Evolutionary conservation across 2,113 vertebrate genomes (phyloP).

Genomic region (Bambusicola thoracicus): DNA sequence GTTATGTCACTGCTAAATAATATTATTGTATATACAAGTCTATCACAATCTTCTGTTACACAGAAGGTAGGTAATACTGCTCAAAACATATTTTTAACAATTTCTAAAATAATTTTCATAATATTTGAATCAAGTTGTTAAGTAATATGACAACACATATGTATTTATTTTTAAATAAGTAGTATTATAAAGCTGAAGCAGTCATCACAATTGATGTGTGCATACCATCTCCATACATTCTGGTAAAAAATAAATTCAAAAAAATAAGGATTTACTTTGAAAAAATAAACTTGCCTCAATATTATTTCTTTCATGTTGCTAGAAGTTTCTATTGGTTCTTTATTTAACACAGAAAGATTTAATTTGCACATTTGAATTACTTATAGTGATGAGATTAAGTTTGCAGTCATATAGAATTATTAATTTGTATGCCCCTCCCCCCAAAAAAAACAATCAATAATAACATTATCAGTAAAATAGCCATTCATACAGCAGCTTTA

Average conservation of each 20-base stretch:
- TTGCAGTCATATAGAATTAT: neutral
- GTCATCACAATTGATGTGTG: neutral
- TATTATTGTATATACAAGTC: neutral
- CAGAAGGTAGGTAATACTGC: neutral
- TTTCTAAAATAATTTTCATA: neutral
- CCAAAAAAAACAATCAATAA: neutral
- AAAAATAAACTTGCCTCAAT: neutral
- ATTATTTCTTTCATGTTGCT: neutral
- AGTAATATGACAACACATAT: neutral
- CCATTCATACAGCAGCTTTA: neutral
- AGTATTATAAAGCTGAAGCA: neutral
- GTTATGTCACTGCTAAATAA: neutral
- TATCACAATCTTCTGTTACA: neutral
- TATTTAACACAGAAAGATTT: neutral
- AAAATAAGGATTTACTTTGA: neutral
- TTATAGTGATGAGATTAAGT: neutral
- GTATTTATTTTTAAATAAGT: neutral
- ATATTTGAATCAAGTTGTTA: neutral
- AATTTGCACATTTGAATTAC: neutral
- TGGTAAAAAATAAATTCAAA: neutral
- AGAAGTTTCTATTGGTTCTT: fast-evolving
- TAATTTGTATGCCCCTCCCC: neutral
- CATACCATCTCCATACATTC: fast-evolving
- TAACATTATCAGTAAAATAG: fast-evolving
- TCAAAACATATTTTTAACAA: neutral